Evolutionary conservation across 2,888 invertebrate genomes (phyloP).

Genomic region (Cataglyphis cursor): DNA sequence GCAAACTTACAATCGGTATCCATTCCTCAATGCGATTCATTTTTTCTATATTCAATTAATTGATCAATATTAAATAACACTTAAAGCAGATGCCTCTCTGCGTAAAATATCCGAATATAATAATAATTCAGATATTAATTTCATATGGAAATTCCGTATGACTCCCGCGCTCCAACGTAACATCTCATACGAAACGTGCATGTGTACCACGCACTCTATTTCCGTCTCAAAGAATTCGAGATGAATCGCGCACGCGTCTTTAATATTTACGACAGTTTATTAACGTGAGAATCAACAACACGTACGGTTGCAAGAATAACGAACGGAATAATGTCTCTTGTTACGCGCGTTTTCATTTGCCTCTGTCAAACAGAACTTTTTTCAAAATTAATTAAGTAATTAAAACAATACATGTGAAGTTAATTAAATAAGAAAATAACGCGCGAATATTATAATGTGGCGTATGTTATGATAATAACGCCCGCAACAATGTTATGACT

Average conservation of each 20-base stretch:
- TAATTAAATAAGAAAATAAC: slow-evolving; percentile 31
- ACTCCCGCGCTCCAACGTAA: neutral
- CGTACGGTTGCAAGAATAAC: slow-evolving; percentile 24
- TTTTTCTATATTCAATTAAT: neutral
- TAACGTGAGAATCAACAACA: slow-evolving; percentile 33
- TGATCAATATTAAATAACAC: neutral
- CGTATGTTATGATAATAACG: neutral
- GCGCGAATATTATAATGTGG: neutral
- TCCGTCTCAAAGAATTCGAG: slow-evolving; percentile 38
- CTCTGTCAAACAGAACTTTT: slow-evolving; percentile 12
- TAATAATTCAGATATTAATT: neutral
- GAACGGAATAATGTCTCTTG: slow-evolving; percentile 13
- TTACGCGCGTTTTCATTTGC: slow-evolving; percentile 15
- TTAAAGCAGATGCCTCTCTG: neutral
- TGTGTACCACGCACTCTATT: slow-evolving; percentile 31
- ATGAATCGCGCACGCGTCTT: slow-evolving; percentile 34
- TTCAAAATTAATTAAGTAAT: slow-evolving; percentile 41
- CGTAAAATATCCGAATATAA: neutral
- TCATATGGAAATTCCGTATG: neutral
- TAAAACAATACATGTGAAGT: neutral
- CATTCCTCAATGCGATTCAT: neutral
- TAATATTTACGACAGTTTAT: slow-evolving; percentile 30
- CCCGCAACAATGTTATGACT: neutral
- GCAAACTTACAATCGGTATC: neutral
- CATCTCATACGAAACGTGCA: neutral